Base-by-base conservation (phyloP, 2,888 invertebrate genomes). In the Petrophora chlorosata region DNA sequence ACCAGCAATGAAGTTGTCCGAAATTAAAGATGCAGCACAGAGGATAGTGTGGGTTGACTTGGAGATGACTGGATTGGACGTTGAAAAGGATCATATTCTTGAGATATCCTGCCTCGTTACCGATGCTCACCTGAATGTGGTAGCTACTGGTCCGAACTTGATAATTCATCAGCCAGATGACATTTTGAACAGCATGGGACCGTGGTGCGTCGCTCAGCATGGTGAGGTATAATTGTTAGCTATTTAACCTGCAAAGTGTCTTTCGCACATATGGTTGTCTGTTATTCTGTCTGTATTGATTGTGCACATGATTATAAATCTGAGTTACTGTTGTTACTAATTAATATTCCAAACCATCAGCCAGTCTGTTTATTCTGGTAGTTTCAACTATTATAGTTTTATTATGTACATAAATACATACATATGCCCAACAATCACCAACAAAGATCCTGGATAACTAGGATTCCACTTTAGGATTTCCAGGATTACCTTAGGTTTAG, bases 41-140 rank as follows among this genome's bases (percentile, higher is more conserved):
- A 71, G 80, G 22, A 88, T 96, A 55, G 94, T 95, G 8, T 96
- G 96, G 96, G 85, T 95, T 28, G 95, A 96, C 66, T 77, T 95
- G 64, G 96, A 96, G 94, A 97, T 99, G 97, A 97, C 98, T 5
- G 99, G 99, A 0, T 82, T 99, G 9, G 92, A 98, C 73, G 76
- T 95, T 34, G 90, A 94, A 0, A 93, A 84, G 39, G 95, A 97
- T 70, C 92, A 94, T 55, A 96, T 99, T 41, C 79, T 99, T 68
- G 99, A 99, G 91, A 92, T 98, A 43, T 96, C 97, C 0, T 96
- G 97, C 74, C 73, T 99, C 17, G 92, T 99, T 42, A 99, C 99
- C 0, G 97, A 98, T 74, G 87, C 91, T 7, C 74, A 97, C 40
- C 84, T 98, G 9, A 94, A 96, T 62, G 76, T 96, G 5, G 81